phyloP scores from a whole-genome alignment of 2,888 invertebrate genomes.

The Hanleya hanleyi region DNA sequence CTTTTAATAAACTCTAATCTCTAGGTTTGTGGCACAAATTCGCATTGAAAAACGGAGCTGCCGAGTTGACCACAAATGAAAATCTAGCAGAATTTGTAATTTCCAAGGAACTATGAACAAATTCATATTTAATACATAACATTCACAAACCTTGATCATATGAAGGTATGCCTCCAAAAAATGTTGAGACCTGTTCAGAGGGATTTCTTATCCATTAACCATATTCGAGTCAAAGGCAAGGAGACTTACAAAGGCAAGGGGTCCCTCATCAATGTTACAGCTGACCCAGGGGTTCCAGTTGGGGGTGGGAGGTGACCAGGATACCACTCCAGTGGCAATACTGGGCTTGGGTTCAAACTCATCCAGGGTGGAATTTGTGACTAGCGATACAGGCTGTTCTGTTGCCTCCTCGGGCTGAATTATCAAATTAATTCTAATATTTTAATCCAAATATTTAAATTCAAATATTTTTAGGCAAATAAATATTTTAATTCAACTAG shows the following conservation, averaged over 20 bases:
- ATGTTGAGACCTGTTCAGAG: not conserved
- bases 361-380: constrained; percentile 77
- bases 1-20: too few species aligned
- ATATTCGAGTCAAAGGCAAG: not conserved
- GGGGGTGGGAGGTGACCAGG: constrained; percentile 95
- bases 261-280: constrained; percentile 96
- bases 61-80: too few species aligned
- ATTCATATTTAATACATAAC: not conserved
- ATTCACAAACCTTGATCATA: not conserved
- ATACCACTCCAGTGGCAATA: constrained; percentile 83
- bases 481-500: too few species aligned
- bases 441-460: too few species aligned
- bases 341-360: constrained; percentile 79
- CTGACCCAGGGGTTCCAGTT: constrained; percentile 99
- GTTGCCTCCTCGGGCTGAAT: constrained; percentile 16
- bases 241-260: constrained; percentile 74
- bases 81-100: too few species aligned
- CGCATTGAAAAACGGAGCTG: too few species aligned
- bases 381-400: constrained; percentile 75
- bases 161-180: not conserved
- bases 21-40: too few species aligned
- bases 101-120: not conserved
- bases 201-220: too few species aligned
- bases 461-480: too few species aligned
- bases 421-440: too few species aligned